A percentile compares a stretch with the other conserved stretches of the same genome.
Evolutionary conservation across 2,888 invertebrate genomes (phyloP).

Genomic region (Agapostemon virescens): DNA sequence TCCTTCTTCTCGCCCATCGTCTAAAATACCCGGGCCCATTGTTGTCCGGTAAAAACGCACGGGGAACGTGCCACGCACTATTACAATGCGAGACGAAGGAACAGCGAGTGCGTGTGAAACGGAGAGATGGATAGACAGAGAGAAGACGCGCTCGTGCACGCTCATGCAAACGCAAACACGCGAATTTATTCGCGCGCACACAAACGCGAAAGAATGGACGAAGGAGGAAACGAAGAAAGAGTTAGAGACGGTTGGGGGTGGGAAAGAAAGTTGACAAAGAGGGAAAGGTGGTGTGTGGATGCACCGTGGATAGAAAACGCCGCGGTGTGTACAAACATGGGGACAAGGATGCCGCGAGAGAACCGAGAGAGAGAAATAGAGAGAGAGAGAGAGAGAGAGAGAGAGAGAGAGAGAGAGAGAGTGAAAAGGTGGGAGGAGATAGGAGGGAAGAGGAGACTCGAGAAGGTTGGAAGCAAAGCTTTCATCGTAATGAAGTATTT

Average conservation of each 20-base stretch:
- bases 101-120: background rate
- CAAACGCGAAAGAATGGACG: background rate
- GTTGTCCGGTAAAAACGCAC: slow-evolving; percentile 52
- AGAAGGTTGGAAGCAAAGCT: slow-evolving; percentile 71
- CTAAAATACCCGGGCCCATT: slow-evolving; percentile 54
- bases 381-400: slow-evolving; percentile 36
- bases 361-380: background rate
- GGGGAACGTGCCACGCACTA: slow-evolving; percentile 42
- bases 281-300: slow-evolving; percentile 34
- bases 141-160: background rate
- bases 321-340: slow-evolving; percentile 33
- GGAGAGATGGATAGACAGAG: background rate
- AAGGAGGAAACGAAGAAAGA: background rate
- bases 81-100: slow-evolving; percentile 26
- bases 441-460: slow-evolving; percentile 15
- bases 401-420: background rate
- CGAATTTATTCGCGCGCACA: background rate
- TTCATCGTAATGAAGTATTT: slow-evolving; percentile 80
- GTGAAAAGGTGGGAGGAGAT: slow-evolving; percentile 17
- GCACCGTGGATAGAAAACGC: slow-evolving; percentile 10
- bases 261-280: slow-evolving; percentile 42
- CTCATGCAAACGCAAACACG: too few relatives aligned
- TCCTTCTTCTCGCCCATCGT: slow-evolving; percentile 35
- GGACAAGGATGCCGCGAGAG: slow-evolving; percentile 30
- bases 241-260: background rate